Base-by-base conservation (phyloP, 2,888 invertebrate genomes). In the Sinelater perroti region DNA sequence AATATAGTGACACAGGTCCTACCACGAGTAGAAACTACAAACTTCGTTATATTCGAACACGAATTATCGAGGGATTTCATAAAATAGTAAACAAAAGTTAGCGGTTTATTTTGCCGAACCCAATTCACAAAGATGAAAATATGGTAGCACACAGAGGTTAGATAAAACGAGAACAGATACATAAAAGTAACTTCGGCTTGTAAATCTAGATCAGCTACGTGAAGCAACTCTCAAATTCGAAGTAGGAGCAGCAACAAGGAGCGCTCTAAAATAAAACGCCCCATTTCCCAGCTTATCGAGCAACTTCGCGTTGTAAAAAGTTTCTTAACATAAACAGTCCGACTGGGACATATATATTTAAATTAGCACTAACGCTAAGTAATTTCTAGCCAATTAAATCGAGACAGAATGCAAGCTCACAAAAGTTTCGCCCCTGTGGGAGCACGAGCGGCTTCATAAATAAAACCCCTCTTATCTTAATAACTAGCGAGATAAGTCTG, bases 361-460 rank as follows among this genome's bases (percentile, higher is more conserved):
- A 47, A 55, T 55, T 55, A 55, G 33, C 30, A 30, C 55, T 40
- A 55, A 55, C 55, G 30, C 42, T 40, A 55, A 55, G 47, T 55
- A 55, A 55, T 46, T 55, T 42, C 28, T 49, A 21, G 31, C 35
- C 36, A 55, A 55, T 55, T 55, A 55, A 55, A 55, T 55, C 40
- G 47, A 54, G 47, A 47, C 47, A 55, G 38, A 55, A 38, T 46
- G 55, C 47, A 55, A 47, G 31, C 40, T 47, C 40, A 31, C 47
- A 38, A 49, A 55, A 55, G 38, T 55, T 55, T 55, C 47, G 31
- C 40, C 33, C 47, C 40, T 30, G 38, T 21, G 55, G 55, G 55
- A 38, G 46, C 40, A 33, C 21, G 49, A 55, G 53, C 49, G 31
- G 35, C 47, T 55, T 49, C 47, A 49, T 55, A 55, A 49, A 55